A percentile compares a stretch with the other conserved stretches of the same genome.
Evolutionary conservation across 2,797 vertebrate species (phyloP).

Genomic region (Apodemus agrarius): DNA sequence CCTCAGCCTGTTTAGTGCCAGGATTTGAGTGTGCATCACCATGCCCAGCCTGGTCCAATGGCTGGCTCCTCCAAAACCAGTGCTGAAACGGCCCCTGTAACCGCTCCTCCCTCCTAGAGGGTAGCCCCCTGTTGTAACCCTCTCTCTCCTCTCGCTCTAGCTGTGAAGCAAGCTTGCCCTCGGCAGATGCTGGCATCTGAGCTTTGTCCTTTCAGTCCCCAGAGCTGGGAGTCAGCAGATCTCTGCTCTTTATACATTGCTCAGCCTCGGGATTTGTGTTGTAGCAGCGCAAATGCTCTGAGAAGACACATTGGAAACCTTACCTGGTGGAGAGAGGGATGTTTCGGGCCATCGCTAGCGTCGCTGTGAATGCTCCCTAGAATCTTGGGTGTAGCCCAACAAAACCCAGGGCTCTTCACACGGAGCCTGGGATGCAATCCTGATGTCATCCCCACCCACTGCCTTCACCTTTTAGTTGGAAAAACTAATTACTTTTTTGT

Average conservation of each 20-base stretch:
- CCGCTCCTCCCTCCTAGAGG: background rate
- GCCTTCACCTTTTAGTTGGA: background rate
- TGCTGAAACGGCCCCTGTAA: background rate
- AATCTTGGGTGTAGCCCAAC: background rate
- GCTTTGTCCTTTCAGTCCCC: background rate
- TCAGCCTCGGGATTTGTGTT: background rate
- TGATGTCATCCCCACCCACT: background rate
- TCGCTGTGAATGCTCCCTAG: background rate
- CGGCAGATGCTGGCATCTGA: background rate
- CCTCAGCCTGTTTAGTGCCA: background rate
- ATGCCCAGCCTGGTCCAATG: background rate
- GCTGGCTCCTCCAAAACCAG: background rate
- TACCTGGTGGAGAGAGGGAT: background rate
- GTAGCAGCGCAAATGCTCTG: background rate
- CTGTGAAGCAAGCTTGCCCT: background rate
- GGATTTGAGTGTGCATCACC: background rate
- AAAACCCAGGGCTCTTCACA: background rate
- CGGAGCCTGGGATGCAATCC: background rate
- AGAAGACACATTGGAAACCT: background rate
- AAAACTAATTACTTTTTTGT: background rate
- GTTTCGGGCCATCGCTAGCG: background rate
- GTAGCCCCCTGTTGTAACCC: background rate
- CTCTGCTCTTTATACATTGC: background rate
- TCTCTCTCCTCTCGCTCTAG: too few relatives aligned
- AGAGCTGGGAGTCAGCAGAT: background rate